Evolutionary conservation across 2,797 vertebrate species (phyloP), one percentile per base, ranked within the genome.

Genomic region (Sebastes cheni): DNA sequence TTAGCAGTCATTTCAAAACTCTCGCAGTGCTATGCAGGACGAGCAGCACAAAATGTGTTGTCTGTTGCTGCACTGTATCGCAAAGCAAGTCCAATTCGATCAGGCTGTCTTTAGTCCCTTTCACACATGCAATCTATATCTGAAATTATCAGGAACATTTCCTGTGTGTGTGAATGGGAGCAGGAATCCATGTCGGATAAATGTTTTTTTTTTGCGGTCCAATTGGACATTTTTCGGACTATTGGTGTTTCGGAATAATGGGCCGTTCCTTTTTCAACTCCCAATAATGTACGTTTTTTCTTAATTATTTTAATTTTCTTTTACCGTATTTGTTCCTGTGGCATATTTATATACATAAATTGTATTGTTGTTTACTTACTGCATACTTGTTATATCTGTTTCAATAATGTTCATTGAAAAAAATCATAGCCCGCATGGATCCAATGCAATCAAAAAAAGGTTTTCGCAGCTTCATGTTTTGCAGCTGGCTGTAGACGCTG

Each of bases 401-500:
- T 55, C 50, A 36, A 55, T 36, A 36, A 54, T 14, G 59, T 22
- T 25, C 1, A 25, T 8, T 39, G 55, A 59, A 46, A 67, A 67
- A 14, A 67, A 54, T 32, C 20, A 12, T 14, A 70, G 10, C 22
- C 54, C 3, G 42, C 76, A 23, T 52, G 4, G 0, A 39, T 29
- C 55, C 34, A 25, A 59, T 30, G 9, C 20, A 54, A 16, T 12
- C 4, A 3, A 20, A 42, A 42, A 42, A 42, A 16, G 55, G 13
- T 52, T 12, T 29, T 59, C 0, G 2, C 12, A 12, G 30, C 54
- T 50, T 67, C 50, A 14, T 27, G 23, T 25, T 10, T 9, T 77
- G 82, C 67, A 74, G 87, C 80, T 82, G 77, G 62, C 12, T 30
- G 20, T 3, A 32, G 29, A 58, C 27, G 2, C 34, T 1, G 36